Evolutionary conservation across 2,113 vertebrate species (phyloP), one percentile per base, ranked within the genome.

Genomic region (Labrus mixtus): DNA sequence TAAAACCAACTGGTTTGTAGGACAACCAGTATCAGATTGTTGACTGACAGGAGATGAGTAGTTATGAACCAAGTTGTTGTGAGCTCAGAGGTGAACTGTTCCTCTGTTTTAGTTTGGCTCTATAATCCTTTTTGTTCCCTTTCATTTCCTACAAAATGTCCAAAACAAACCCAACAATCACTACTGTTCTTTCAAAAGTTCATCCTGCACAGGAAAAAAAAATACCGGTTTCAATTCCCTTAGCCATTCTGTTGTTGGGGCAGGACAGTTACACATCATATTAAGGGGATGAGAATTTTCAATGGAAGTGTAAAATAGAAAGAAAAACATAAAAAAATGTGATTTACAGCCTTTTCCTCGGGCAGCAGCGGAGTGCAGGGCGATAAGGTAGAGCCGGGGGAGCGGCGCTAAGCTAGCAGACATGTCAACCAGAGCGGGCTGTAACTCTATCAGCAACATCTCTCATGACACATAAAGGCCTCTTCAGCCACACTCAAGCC

Each of bases 391-490:
- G 69, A 64, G 53, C 59, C 77, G 4, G 58, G 73, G 76, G 78
- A 70, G 81, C 66, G 39, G 12, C 67, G 56, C 57, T 61, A 66
- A 78, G 76, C 78, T 46, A 72, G 68, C 77, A 80, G 81, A 78
- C 73, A 36, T 68, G 77, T 82, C 78, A 80, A 45, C 64, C 72
- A 59, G 73, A 82, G 57, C 81, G 77, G 78, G 50, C 75, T 78
- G 60, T 51, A 81, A 79, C 85, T 84, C 71, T 54, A 77, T 79
- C 81, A 53, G 68, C 86, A 86, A 81, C 71, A 70, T 69, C 79
- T 78, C 79, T 78, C 50, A 70, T 86, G 85, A 82, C 85, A 86
- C 76, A 81, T 65, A 63, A 78, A 84, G 81, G 83, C 58, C 81
- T 79, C 63, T 67, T 57, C 73, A 70, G 76, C 70, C 78, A 61